Evolutionary conservation across 2,888 invertebrate genomes (phyloP), one percentile per base, ranked within the genome.

Genomic region (Dichetophora obliterata): DNA sequence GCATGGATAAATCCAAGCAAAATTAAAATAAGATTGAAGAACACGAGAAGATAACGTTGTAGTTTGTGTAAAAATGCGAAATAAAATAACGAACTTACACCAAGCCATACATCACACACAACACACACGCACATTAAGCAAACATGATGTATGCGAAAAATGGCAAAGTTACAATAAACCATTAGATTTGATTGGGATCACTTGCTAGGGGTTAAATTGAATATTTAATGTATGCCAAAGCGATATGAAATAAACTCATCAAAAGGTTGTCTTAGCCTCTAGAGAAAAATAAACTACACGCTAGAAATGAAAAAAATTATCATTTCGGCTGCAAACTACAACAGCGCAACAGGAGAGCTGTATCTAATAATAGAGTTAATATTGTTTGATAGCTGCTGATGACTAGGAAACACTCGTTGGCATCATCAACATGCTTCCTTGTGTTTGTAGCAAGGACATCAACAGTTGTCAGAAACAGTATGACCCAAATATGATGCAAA

Each of bases 1-100:
- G 80, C 82, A 82, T 83, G 85, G 71, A 65, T 63, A 66, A 76
- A 69, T 74, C 61, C 50, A 66, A 77, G 70, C 63, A 48, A 24
- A 68, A 43, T 43, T 43, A 43, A 43, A 43, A 43, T 3, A 43
- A 43, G 43, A 43, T 43, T 14, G 43, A 43, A 27, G 6, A 14
- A 48, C 11, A 16, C 16, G 65, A 14, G 37, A 52, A 43, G 24
- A 34, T 19, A 37, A 63, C n/a, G 19, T 11, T 31, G 22, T 19
- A 59, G 76, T 68, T 83, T 86, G 85, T 85, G 83, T 82, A 75
- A 77, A 83, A 85, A 84, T 85, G 82, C 83, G 83, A 83, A 74
- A 70, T 61, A 74, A 68, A 50, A 54, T 16, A 43, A 37, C 8
- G 37, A 37, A 37, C 4, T 37, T 37, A 8, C 8, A 8, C 37